Evolutionary conservation across 2,113 vertebrate species (phyloP).

Genomic region (Antidorcas marsupialis): DNA sequence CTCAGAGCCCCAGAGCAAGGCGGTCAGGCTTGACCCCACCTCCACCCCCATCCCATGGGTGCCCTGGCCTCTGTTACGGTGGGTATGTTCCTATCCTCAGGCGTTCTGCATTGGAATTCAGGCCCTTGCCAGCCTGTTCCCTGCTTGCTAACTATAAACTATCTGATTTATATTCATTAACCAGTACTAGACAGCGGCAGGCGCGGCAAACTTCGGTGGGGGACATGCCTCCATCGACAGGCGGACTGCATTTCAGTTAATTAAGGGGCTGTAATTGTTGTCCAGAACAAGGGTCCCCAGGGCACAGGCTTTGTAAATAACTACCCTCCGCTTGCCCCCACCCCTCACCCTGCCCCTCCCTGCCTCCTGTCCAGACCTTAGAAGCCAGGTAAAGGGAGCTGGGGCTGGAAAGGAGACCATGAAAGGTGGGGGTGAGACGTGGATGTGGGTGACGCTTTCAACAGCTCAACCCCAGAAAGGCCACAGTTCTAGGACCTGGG

Average conservation of each 20-base stretch:
- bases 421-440: not conserved
- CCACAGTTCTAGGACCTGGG: not conserved
- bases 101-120: constrained; percentile 86
- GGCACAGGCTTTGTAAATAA: constrained; percentile 85
- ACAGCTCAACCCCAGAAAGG: not conserved
- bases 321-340: constrained; percentile 77
- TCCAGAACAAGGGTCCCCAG: constrained; percentile 84
- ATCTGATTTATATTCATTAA: constrained; percentile 93
- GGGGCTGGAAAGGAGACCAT: not conserved
- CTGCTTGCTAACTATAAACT: constrained; percentile 88
- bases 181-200: constrained; percentile 81
- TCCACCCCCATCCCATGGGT: not conserved
- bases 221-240: constrained; percentile 82
- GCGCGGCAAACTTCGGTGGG: constrained; percentile 78
- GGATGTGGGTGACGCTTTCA: not conserved
- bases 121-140: constrained; percentile 83
- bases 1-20: not conserved
- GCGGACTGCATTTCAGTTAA: constrained; percentile 85
- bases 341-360: not conserved
- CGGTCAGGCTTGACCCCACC: not conserved
- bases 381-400: constrained; percentile 13
- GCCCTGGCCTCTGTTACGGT: constrained; percentile 66
- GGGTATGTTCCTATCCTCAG: constrained; percentile 83
- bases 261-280: constrained; percentile 87
- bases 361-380: not conserved